Conservation (phyloP, 2,888 invertebrate genomes). For the Amblyjoppa fuscipennis region DNA sequence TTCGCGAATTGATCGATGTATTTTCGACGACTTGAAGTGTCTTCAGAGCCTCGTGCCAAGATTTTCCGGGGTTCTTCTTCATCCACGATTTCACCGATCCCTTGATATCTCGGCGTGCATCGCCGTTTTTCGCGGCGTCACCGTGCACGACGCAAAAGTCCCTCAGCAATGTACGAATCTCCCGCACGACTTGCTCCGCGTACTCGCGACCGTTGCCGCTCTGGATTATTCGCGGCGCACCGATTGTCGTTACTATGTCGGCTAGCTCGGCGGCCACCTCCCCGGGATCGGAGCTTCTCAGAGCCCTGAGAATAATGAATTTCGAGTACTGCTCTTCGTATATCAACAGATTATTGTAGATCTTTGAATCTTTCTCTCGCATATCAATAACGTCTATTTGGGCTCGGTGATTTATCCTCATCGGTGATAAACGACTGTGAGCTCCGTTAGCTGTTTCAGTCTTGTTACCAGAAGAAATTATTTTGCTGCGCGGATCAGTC, state of each 20-base stretch:
- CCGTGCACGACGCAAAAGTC: conserved; percentile 75
- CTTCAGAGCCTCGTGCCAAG: conserved; percentile 76
- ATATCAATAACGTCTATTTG: conserved; percentile 79
- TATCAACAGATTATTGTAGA: conserved; percentile 74
- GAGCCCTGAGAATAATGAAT: conserved; percentile 75
- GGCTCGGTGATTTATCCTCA: conserved; percentile 70
- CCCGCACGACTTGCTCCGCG: conserved; percentile 75
- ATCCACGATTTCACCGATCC: conserved; percentile 73
- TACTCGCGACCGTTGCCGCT: conserved; percentile 76
- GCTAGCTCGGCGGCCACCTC: conserved; percentile 76
- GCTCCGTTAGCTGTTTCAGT: not conserved
- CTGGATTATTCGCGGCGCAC: conserved; percentile 77
- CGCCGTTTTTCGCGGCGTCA: conserved; percentile 63
- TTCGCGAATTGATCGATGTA: conserved; percentile 69
- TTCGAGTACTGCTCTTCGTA: conserved; percentile 78
- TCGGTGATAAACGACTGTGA: not conserved
- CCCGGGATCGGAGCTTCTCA: conserved; percentile 68
- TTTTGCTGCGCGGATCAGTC: not conserved
- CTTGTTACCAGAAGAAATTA: not conserved
- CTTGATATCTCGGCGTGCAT: conserved; percentile 72
- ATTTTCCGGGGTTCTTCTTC: conserved; percentile 72
- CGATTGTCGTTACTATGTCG: conserved; percentile 77
- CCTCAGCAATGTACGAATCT: conserved; percentile 73
- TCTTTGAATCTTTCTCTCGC: conserved; percentile 63
- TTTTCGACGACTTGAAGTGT: conserved; percentile 77